A percentile compares a stretch with the other conserved stretches of the same genome.
These are phyloP conservation scores for Anhinga rufa DNA, from an alignment of 2,113 vertebrate species.

Conservation along the genomic window DNA sequence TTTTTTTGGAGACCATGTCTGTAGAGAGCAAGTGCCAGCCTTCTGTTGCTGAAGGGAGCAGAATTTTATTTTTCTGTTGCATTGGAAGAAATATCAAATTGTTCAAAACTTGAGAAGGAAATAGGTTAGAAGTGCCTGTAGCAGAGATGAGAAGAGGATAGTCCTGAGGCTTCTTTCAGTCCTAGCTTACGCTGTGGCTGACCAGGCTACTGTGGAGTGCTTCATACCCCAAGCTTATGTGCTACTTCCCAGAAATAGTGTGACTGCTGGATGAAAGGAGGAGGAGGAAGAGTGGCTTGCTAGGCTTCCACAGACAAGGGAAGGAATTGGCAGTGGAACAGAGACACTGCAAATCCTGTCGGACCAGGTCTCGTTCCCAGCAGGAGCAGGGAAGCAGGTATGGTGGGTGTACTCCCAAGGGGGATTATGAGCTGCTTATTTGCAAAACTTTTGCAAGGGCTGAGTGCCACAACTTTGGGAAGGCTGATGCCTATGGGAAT, in stretches of 20 bases:
- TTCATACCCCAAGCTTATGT: background rate
- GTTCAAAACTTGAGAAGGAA: background rate
- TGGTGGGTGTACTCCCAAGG: background rate
- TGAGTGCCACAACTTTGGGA: background rate
- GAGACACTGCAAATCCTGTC: background rate
- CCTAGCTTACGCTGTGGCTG: background rate
- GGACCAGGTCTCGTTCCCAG: background rate
- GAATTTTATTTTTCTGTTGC: background rate
- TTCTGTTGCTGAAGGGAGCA: background rate
- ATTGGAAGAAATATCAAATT: background rate
- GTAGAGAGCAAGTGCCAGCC: background rate
- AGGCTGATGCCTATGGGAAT: background rate
- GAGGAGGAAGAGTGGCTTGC: background rate
- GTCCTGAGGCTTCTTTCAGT: background rate
- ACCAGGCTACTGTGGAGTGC: background rate
- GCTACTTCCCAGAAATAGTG: background rate
- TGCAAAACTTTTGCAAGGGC: background rate
- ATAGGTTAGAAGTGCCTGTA: background rate
- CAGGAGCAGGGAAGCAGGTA: background rate
- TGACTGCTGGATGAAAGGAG: background rate
- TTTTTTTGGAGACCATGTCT: background rate
- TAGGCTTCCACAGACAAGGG: background rate
- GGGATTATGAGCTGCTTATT: accelerated
- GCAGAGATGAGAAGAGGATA: background rate
- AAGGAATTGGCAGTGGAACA: background rate